Evolutionary conservation across 2,113 vertebrate species (phyloP).

Genomic region (Pleuronectes platessa): DNA sequence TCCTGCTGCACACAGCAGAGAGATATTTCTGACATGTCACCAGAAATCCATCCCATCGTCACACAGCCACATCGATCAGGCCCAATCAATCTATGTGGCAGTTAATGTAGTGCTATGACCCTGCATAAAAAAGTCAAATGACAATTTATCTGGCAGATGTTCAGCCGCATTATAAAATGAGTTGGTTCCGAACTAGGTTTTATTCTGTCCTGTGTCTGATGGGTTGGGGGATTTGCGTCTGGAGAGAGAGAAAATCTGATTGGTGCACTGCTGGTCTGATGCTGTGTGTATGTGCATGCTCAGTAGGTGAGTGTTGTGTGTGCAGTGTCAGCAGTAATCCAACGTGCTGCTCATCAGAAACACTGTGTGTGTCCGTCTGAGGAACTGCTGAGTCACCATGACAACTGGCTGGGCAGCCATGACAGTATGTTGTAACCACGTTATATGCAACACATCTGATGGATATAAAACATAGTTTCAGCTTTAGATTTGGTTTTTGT

Average conservation of each 20-base stretch:
- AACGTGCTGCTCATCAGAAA: conserved; percentile 58
- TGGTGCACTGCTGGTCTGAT: background rate
- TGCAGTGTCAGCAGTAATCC: conserved; percentile 68
- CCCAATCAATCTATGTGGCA: background rate
- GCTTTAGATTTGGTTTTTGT: background rate
- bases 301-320: conserved; percentile 17
- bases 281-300: background rate
- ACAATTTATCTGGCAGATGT: background rate
- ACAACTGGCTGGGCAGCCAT: conserved; percentile 58
- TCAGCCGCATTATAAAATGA: background rate
- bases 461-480: background rate
- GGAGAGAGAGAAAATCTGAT: background rate
- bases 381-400: conserved; percentile 76
- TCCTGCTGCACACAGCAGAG: background rate
- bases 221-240: background rate
- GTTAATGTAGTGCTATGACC: background rate
- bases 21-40: background rate
- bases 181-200: background rate
- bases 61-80: background rate
- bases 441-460: background rate
- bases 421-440: conserved; percentile 32
- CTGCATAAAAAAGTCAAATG: background rate
- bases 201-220: background rate
- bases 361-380: conserved; percentile 34
- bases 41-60: conserved; percentile 6